Base-by-base conservation (phyloP, 2,797 vertebrate species). In the Cyclura pinguis region DNA sequence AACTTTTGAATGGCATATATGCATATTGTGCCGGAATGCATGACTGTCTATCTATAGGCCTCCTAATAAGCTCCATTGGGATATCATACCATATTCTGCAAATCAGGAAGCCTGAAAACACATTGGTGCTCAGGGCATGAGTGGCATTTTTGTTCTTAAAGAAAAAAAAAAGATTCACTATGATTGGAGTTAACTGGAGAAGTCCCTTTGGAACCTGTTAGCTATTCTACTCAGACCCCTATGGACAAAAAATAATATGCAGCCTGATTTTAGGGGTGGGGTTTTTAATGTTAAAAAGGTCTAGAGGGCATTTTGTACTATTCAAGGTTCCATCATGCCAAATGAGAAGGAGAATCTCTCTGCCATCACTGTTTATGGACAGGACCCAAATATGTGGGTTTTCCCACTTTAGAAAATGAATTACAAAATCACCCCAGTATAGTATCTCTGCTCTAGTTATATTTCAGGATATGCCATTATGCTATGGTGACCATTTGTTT, bases 21-120 rank as follows among this genome's bases (percentile, higher is more conserved):
- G 87, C 84, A 35, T 91, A 73, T 18, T 6, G 35, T 73, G 91
- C 80, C 67, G 88, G 59, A 90, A 94, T 93, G 89, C 74, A 38
- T 76, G 57, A 88, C 93, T 84, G 64, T 92, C 93, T 95, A 91
- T 93, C 95, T 93, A 93, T 88, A 94, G 95, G 95, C 89, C 52
- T 32, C 32, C 95, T 97, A 96, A 97, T 96, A 96, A 96, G 96
- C 89, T 97, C 96, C 95, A 20, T 38, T 90, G 97, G 97, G 97
- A 97, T 47, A 1, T 2, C 0, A 0, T 1, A 3, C 87, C 80
- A 47, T 0, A 0, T 52, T 78, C 93, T 74, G 5, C 78, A 12
- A 91, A 93, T 89, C 92, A 91, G 89, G 93, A 93, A 89, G 93
- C 92, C 89, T 10, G 69, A 93, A 93, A 91, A 83, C 92, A 95